Evolutionary conservation across 1,140 invertebrate genomes (phyloP).

Genomic region (Archivesica marissinica): DNA sequence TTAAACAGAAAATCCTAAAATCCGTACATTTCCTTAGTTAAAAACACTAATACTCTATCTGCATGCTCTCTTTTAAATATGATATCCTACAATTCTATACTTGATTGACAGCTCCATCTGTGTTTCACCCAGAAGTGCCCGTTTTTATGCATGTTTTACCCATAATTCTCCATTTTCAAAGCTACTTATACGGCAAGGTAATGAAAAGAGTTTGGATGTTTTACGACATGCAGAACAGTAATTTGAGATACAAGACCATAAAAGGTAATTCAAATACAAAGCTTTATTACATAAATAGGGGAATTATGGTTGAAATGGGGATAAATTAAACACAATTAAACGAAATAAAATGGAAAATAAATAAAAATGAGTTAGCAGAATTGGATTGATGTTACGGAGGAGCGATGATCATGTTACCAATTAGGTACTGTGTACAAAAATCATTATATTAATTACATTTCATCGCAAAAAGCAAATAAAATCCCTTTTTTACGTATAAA

Average conservation of each 20-base stretch:
- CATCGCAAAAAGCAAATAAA: too few relatives aligned
- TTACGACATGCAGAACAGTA: slow-evolving; percentile 15
- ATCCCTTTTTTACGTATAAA: too few relatives aligned
- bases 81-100: slow-evolving; percentile 29
- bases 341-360: slow-evolving; percentile 7
- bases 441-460: too few relatives aligned
- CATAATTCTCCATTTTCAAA: background rate
- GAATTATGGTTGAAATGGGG: background rate
- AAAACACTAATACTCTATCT: too few relatives aligned
- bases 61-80: slow-evolving; percentile 27
- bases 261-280: slow-evolving; percentile 21
- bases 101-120: slow-evolving; percentile 33
- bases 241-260: background rate
- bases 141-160: slow-evolving; percentile 10
- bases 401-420: too few relatives aligned
- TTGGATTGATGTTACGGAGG: background rate
- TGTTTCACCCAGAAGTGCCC: background rate
- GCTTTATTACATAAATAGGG: slow-evolving; percentile 27
- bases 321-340: slow-evolving; percentile 10
- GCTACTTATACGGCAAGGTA: background rate
- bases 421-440: too few relatives aligned
- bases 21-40: too few relatives aligned
- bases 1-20: too few relatives aligned
- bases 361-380: background rate
- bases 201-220: slow-evolving; percentile 14